A percentile compares a stretch with the other conserved stretches of the same genome.
Evolutionary conservation across 23 tunicate genomes (phyloP).

Genomic region (Halocynthia aurantium): DNA sequence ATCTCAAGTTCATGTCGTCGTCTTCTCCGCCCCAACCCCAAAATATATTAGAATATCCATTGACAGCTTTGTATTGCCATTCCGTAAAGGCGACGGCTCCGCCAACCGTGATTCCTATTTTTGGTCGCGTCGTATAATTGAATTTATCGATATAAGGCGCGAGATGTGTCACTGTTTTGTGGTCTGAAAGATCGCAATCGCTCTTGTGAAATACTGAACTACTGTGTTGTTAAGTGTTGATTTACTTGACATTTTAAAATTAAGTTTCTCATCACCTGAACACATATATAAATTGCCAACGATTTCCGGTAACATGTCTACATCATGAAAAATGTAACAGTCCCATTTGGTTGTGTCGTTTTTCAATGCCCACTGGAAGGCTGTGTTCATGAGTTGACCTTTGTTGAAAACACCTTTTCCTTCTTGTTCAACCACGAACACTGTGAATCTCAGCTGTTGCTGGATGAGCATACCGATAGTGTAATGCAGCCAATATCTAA

Average conservation of each 20-base stretch:
- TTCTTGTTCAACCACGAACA: conserved; percentile 55
- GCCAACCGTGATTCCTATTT: conserved; percentile 51
- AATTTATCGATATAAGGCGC: conserved; percentile 45
- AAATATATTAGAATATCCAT: conserved; percentile 63
- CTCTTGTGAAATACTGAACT: not conserved
- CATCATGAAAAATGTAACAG: conserved; percentile 58
- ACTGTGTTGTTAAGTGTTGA: not conserved
- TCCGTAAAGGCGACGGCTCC: conserved; percentile 69
- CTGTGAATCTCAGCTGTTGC: conserved; percentile 37
- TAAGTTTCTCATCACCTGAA: conserved; percentile 16
- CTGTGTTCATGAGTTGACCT: conserved; percentile 75
- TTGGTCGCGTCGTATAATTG: conserved; percentile 31
- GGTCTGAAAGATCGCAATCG: conserved; percentile 15
- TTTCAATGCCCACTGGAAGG: conserved; percentile 34
- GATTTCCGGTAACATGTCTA: conserved; percentile 54
- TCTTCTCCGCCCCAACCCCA: conserved; percentile 91
- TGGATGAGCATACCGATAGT: conserved; percentile 31
- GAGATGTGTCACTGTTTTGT: conserved; percentile 31
- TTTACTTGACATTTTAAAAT: not conserved
- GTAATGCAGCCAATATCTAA: conserved; percentile 50
- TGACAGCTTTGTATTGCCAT: conserved; percentile 58
- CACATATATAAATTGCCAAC: conserved; percentile 46
- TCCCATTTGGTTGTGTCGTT: conserved; percentile 19
- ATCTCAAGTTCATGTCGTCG: conserved; percentile 59
- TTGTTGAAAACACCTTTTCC: conserved; percentile 46